These are phyloP conservation scores for Strigamia maritima DNA, from an alignment of 2,888 invertebrate species.

Conservation along the genomic window DNA sequence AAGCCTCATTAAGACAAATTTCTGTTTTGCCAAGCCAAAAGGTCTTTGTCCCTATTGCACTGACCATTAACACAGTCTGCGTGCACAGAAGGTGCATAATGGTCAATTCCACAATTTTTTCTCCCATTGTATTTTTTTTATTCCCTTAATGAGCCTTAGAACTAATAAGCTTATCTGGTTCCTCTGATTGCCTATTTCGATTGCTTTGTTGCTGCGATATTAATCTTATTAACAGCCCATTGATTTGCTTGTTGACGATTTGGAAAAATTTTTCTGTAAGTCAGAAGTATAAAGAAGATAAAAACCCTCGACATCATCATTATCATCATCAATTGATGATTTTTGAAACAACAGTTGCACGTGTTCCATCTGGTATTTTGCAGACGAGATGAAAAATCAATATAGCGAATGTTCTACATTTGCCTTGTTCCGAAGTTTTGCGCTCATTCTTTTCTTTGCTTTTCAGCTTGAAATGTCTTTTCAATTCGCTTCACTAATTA, in stretches of 20 bases:
- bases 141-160: neutral
- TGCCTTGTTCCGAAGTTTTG: neutral
- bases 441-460: conserved; percentile 27
- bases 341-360: conserved; percentile 8
- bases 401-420: neutral
- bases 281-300: neutral
- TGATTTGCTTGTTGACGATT: neutral
- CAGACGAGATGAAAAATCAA: neutral
- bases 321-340: neutral
- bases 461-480: conserved; percentile 28
- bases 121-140: neutral
- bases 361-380: neutral
- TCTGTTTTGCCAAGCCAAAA: neutral
- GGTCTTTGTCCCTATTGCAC: neutral
- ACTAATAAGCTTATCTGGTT: neutral
- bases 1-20: neutral
- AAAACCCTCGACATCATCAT: neutral
- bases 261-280: neutral
- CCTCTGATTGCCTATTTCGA: neutral
- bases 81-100: neutral
- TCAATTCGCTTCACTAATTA: conserved; percentile 9
- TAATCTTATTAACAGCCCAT: neutral
- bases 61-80: neutral
- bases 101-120: neutral
- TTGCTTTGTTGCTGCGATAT: neutral